A percentile compares a stretch with the other conserved stretches of the same genome.
These are phyloP conservation scores for Leptosomus discolor DNA, from an alignment of 2,113 vertebrate species.

Conservation along the genomic window DNA sequence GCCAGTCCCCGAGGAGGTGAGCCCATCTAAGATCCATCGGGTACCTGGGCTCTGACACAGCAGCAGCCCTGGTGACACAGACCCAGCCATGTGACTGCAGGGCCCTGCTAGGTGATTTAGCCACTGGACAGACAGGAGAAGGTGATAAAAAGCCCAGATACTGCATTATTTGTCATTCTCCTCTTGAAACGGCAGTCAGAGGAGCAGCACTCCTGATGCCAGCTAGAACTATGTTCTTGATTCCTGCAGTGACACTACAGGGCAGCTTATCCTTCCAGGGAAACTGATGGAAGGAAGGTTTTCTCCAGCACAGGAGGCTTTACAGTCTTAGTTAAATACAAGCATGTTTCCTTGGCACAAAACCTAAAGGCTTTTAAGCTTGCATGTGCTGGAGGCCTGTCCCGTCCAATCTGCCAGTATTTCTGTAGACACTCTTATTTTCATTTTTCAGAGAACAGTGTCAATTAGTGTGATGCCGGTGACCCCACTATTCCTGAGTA, in stretches of 20 bases:
- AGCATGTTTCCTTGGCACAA: not conserved
- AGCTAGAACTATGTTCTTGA: not conserved
- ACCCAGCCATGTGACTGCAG: not conserved
- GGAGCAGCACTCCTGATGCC: not conserved
- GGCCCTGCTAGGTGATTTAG: not conserved
- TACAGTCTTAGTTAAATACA: not conserved
- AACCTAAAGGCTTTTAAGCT: not conserved
- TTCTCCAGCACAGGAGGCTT: not conserved
- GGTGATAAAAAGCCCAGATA: not conserved
- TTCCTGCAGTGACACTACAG: not conserved
- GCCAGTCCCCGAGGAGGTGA: slow-evolving; percentile 81
- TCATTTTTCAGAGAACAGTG: not conserved
- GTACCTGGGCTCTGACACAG: not conserved
- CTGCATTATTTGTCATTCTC: not conserved
- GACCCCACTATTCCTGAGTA: not conserved
- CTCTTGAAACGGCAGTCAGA: slow-evolving; percentile 23
- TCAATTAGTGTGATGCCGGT: not conserved
- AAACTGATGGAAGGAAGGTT: not conserved
- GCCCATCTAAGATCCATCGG: not conserved
- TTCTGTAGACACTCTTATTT: not conserved
- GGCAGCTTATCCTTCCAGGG: not conserved
- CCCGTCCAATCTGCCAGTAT: not conserved
- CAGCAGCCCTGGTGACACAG: not conserved
- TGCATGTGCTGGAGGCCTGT: not conserved
- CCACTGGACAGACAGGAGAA: not conserved